Base-by-base conservation (phyloP, 1,140 invertebrate genomes). In the Pygmarrhopalites habei region DNA sequence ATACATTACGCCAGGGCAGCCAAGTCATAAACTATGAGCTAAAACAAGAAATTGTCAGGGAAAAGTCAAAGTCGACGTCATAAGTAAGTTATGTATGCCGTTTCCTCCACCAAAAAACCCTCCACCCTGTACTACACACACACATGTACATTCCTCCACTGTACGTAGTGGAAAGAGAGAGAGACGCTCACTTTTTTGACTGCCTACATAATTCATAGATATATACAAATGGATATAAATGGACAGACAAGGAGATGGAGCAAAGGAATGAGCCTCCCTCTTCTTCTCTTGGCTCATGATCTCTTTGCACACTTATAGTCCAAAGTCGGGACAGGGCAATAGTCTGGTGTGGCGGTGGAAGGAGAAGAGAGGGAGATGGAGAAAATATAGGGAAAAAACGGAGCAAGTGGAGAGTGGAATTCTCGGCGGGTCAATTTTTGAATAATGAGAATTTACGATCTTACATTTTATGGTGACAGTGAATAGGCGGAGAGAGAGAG, bases 401-500 rank as follows among this genome's bases (percentile, higher is more conserved):
- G 43, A 62, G 44, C 1, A 35, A 46, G 44, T 46, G 49, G 14
- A 25, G 25, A 44, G 30, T 28, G 61, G 57, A 68, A 68, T 64
- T 61, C 66, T 64, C 66, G 29, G 44, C 59, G 62, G 66, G 66
- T 68, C 66, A 68, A 68, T 68, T 68, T 68, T 68, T 68, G 66
- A 68, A 68, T 68, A 68, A 68, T 68, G 62, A 68, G 62, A 64
- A 68, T 68, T 68, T 68, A 68, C 62, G 66, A 68, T 62, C 57
- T 52, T 30, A 43, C 51, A 67, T 67, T 67, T 67, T 60, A 67
- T 67, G 61, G 60, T 63, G 65, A 63, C 65, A 57, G 60, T 35
- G 61, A 63, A 66, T 61, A 60, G 29, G 49, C 30, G 59, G 62
- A 26, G 47, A 39, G 57, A 51, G 19, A 30, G 19, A 23, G 26